Evolutionary conservation across 2,797 vertebrate species (phyloP).

Genomic region (Sebastes nivosus): DNA sequence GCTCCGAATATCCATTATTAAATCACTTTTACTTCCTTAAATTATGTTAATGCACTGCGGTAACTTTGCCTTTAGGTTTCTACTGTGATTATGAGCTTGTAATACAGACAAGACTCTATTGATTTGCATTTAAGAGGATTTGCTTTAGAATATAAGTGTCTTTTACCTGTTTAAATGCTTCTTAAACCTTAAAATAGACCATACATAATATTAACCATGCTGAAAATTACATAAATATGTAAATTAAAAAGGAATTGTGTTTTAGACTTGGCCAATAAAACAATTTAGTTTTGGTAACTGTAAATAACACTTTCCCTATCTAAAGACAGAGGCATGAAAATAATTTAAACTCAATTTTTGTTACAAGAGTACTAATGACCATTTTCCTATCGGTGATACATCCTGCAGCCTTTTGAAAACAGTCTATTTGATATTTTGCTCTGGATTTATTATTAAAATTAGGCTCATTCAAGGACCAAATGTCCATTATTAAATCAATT

Average conservation of each 20-base stretch:
- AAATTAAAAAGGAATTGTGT: not conserved
- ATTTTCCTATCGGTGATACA: not conserved
- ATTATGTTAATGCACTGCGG: not conserved
- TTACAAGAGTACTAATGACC: not conserved
- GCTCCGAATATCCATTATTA: not conserved
- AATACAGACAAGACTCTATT: not conserved
- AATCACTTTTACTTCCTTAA: not conserved
- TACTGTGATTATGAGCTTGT: not conserved
- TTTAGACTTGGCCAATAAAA: not conserved
- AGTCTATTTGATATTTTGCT: not conserved
- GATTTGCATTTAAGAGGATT: not conserved
- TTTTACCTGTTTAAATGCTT: not conserved
- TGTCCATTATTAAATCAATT: not conserved
- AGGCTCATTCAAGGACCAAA: not conserved
- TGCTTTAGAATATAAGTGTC: not conserved
- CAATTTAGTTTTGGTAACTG: no score
- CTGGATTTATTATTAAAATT: not conserved
- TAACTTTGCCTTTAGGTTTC: not conserved
- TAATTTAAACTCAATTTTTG: no score
- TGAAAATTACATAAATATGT: not conserved
- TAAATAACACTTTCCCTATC: not conserved
- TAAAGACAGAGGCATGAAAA: not conserved
- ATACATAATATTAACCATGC: not conserved
- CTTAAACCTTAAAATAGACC: not conserved
- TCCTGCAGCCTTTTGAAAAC: conserved; percentile 5